A percentile compares a stretch with the other conserved stretches of the same genome.
phyloP scores from a whole-genome alignment of 2,888 invertebrate genomes.

The Cheilosia vulpina region DNA sequence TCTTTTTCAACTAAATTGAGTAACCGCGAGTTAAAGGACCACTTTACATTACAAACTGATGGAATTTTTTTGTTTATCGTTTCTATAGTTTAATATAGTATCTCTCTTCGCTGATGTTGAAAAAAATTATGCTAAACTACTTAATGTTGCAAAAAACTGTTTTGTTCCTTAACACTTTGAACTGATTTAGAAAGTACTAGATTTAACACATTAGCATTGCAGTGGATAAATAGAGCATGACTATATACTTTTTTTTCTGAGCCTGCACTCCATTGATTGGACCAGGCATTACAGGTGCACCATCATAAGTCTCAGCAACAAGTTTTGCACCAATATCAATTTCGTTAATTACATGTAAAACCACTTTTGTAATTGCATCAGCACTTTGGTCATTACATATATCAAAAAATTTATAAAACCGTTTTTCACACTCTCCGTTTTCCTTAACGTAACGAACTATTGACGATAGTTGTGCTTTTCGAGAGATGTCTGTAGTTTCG shows the following conservation, averaged over 20 bases:
- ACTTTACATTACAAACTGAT: constrained; percentile 47
- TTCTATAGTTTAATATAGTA: too few species aligned
- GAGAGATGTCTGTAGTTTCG: constrained; percentile 29
- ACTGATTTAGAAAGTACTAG: constrained; percentile 49
- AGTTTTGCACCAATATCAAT: constrained; percentile 38
- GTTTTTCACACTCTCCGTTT: constrained; percentile 25
- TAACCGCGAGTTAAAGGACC: constrained; percentile 38
- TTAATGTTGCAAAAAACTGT: too few species aligned
- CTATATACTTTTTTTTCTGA: constrained; percentile 40
- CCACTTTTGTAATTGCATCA: constrained; percentile 33
- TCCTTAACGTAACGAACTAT: constrained; percentile 38
- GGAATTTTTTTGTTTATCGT: constrained; percentile 33
- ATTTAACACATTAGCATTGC: constrained; percentile 38
- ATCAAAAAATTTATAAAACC: constrained; percentile 36
- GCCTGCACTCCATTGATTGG: constrained; percentile 34
- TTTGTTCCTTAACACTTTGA: constrained; percentile 47
- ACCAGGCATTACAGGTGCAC: too few species aligned
- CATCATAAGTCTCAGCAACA: constrained; percentile 32
- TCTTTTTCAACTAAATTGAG: constrained; percentile 46
- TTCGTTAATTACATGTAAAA: constrained; percentile 44
- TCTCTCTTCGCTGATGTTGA: too few species aligned
- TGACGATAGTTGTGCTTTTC: constrained; percentile 50
- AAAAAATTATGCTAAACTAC: too few species aligned
- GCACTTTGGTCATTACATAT: constrained; percentile 31
- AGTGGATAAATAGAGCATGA: constrained; percentile 31